Evolutionary conservation across 2,797 vertebrate genomes (phyloP).

Genomic region (Urocyon cinereoargenteus): DNA sequence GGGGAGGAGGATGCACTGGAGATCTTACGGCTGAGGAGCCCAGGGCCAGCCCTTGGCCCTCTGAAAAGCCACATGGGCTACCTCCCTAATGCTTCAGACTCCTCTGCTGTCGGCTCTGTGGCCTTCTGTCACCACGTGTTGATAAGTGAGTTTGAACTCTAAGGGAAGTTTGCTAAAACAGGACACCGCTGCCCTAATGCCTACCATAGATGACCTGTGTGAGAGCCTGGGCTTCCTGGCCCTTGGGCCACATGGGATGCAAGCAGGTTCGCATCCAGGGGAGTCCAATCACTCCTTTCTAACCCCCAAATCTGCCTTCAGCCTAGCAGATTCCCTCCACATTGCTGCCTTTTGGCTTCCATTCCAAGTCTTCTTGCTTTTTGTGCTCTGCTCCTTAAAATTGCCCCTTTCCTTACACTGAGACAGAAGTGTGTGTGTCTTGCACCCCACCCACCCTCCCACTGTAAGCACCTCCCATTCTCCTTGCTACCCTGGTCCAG

Average conservation of each 20-base stretch:
- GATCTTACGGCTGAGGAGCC: not conserved
- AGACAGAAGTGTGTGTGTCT: not conserved
- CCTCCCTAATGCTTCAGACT: not conserved
- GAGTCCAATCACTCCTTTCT: not conserved
- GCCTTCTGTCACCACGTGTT: not conserved
- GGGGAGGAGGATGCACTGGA: accelerated
- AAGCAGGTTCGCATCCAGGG: not conserved
- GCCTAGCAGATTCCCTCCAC: not conserved
- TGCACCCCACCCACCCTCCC: not conserved
- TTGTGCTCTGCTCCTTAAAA: not conserved
- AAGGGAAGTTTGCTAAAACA: not conserved
- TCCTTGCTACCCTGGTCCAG: not conserved
- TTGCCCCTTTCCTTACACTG: not conserved
- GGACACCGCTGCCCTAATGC: accelerated
- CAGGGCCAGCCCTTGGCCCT: not conserved
- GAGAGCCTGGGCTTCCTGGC: not conserved
- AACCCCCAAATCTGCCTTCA: not conserved
- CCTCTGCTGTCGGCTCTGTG: not conserved
- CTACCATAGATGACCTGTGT: not conserved
- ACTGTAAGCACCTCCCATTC: not conserved
- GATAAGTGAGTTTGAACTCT: not conserved
- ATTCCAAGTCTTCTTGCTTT: not conserved
- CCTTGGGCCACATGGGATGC: not conserved
- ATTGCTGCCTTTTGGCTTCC: not conserved
- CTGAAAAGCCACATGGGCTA: not conserved